These are phyloP conservation scores for Okamejei kenojei DNA, from an alignment of 2,797 vertebrate species.

Conservation along the genomic window DNA sequence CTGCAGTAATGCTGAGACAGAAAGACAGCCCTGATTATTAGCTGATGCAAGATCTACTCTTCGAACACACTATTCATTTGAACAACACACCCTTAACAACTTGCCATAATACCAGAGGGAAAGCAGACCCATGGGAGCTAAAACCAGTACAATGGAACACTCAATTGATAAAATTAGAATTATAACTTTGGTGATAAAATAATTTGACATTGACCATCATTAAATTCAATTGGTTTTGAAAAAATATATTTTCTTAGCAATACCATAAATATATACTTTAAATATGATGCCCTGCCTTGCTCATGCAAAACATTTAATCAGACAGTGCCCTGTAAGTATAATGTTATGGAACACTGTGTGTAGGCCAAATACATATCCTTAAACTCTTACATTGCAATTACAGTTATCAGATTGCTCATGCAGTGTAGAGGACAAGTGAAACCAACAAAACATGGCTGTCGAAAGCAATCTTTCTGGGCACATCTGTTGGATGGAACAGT, in stretches of 20 bases:
- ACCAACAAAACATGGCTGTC: background rate
- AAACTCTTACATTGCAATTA: background rate
- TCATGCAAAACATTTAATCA: background rate
- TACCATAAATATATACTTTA: slow-evolving; percentile 7
- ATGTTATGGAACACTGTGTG: background rate
- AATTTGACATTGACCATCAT: background rate
- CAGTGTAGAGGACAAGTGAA: background rate
- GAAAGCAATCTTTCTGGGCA: background rate
- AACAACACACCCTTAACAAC: background rate
- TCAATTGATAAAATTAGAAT: background rate
- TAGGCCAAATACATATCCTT: background rate
- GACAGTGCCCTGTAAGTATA: background rate
- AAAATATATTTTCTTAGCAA: slow-evolving; percentile 24
- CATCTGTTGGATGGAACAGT: background rate
- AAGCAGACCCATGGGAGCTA: background rate
- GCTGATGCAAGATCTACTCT: background rate
- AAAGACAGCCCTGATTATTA: no score
- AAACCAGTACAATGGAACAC: background rate
- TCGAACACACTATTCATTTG: background rate
- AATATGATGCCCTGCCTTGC: background rate
- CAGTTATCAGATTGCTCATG: background rate
- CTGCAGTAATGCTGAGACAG: background rate
- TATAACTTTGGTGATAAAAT: background rate
- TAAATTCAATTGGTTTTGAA: background rate
- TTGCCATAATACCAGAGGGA: background rate